A percentile compares a stretch with the other conserved stretches of the same genome.
Conservation (phyloP, 2,113 vertebrate genomes). For the Marmota flaviventris region DNA sequence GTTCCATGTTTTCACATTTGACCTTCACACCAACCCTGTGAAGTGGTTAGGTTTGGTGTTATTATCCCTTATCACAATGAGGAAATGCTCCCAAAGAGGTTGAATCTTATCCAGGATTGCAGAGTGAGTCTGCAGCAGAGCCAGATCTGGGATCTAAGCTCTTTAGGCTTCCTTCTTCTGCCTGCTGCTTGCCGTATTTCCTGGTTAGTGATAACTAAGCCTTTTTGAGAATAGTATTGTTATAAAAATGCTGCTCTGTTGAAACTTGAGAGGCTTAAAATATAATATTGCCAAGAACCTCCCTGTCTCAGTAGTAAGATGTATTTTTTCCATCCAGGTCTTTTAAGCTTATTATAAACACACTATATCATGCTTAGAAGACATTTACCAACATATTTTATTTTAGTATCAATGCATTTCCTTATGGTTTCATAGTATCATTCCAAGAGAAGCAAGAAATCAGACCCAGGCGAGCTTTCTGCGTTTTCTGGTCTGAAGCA, state of each 20-base stretch:
- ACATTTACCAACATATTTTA: not conserved
- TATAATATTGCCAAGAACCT: not conserved
- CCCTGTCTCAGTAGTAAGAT: not conserved
- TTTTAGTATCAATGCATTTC: conserved; percentile 7
- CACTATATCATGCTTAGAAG: not conserved
- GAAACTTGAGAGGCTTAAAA: conserved; percentile 64
- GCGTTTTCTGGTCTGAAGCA: not conserved
- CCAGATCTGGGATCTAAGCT: not conserved
- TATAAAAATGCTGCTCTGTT: conserved; percentile 55
- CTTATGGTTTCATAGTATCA: not conserved
- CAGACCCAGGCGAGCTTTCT: not conserved
- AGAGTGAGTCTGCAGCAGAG: not conserved
- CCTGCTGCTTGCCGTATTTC: not conserved
- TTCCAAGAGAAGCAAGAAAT: conserved; percentile 15
- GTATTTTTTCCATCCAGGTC: not conserved
- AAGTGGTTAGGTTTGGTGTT: not conserved
- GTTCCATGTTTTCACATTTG: not conserved
- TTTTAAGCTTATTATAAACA: conserved; percentile 43
- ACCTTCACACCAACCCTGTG: not conserved
- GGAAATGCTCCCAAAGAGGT: conserved; percentile 17
- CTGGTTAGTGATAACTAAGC: conserved; percentile 58
- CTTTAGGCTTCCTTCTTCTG: not conserved
- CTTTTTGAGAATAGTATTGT: conserved; percentile 39
- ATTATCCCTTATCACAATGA: not conserved
- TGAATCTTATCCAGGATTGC: not conserved